A percentile compares a stretch with the other conserved stretches of the same genome.
Evolutionary conservation across 2,113 vertebrate species (phyloP).

Genomic region (Oreochromis aureus): DNA sequence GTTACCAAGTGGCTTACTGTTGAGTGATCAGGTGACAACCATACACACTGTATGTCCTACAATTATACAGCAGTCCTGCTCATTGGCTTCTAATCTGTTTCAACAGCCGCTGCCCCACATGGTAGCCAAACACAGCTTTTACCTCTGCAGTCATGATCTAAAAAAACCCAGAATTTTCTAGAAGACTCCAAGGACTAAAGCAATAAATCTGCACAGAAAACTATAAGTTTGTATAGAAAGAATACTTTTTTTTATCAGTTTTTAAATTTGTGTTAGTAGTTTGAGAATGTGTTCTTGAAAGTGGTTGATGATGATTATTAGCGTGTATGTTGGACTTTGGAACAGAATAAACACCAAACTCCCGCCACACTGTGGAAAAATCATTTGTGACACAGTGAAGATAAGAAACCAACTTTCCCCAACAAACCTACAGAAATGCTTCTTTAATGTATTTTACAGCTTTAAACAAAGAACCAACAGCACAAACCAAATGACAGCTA

Average conservation of each 20-base stretch:
- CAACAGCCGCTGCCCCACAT: neutral
- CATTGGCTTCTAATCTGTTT: neutral
- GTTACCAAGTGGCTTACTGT: constrained; percentile 37
- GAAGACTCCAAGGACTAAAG: neutral
- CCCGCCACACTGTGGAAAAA: neutral
- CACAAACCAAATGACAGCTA: neutral
- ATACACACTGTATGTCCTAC: neutral
- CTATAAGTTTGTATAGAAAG: neutral
- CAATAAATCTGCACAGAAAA: too few species aligned
- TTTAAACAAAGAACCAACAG: neutral
- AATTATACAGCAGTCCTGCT: neutral
- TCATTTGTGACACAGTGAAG: neutral
- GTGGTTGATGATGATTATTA: neutral
- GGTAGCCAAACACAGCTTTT: neutral
- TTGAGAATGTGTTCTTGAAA: neutral
- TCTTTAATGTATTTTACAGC: neutral
- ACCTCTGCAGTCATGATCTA: neutral
- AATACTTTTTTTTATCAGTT: neutral
- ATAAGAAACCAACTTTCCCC: neutral
- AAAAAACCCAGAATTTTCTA: neutral
- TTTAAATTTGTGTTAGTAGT: neutral
- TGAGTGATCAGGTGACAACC: constrained; percentile 40
- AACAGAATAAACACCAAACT: neutral
- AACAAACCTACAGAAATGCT: neutral
- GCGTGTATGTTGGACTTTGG: neutral